phyloP scores from a whole-genome alignment of 2,113 vertebrate genomes.

The Oreochromis aureus region DNA sequence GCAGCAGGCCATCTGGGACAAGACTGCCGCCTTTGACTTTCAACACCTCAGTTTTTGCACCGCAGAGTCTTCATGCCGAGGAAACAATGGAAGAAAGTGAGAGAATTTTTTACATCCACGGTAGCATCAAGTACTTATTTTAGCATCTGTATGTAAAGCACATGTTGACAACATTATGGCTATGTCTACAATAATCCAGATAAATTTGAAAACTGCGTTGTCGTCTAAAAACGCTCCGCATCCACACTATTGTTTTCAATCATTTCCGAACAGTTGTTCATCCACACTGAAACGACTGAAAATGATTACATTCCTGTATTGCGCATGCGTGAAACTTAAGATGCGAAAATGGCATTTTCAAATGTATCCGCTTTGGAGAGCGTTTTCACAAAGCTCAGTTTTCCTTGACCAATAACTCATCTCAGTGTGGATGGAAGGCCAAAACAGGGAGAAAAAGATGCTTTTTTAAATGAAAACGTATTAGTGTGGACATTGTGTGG shows the following conservation, averaged over 20 bases:
- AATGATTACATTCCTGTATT: background rate
- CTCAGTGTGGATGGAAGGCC: background rate
- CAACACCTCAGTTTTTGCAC: background rate
- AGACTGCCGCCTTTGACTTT: background rate
- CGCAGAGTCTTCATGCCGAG: background rate
- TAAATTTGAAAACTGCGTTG: background rate
- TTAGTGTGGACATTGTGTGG: background rate
- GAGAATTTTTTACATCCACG: background rate
- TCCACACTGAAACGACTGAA: background rate
- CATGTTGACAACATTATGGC: background rate
- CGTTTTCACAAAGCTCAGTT: background rate
- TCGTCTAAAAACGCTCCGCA: background rate
- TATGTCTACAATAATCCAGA: background rate
- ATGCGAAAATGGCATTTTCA: background rate
- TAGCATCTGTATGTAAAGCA: background rate
- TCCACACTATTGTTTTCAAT: background rate
- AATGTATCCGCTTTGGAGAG: background rate
- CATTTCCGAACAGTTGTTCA: background rate
- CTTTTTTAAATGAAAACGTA: background rate
- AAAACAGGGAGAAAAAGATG: background rate
- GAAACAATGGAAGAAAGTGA: background rate
- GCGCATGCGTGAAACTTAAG: background rate
- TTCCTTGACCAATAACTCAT: background rate
- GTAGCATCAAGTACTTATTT: background rate
- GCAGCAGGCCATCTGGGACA: conserved; percentile 29